Evolutionary conservation across 1,140 invertebrate species (phyloP).

Genomic region (Semibalanus balanoides): DNA sequence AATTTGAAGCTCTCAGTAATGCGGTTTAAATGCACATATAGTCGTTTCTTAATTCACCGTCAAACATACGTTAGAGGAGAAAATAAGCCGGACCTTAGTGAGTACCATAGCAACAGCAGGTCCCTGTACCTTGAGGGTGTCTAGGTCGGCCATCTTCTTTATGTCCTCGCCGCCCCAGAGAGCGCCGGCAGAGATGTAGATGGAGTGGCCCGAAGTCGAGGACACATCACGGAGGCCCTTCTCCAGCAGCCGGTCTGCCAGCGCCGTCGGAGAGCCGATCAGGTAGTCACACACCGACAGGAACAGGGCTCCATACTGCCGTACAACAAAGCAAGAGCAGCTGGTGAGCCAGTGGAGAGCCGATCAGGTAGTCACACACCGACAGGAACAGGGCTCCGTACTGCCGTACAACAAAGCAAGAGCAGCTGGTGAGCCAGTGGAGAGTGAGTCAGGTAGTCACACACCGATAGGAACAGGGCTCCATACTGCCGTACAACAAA

Average conservation of each 20-base stretch:
- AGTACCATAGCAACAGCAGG: too few species aligned
- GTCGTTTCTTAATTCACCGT: too few species aligned
- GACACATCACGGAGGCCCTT: conserved; percentile 24
- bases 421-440: conserved; percentile 35
- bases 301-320: conserved; percentile 16
- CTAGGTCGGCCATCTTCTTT: conserved; percentile 41
- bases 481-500: conserved; percentile 18
- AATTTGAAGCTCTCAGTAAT: too few species aligned
- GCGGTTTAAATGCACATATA: too few species aligned
- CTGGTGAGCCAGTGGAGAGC: conserved; percentile 38
- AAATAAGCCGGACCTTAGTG: too few species aligned
- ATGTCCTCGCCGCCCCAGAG: conserved; percentile 48
- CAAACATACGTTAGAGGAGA: too few species aligned
- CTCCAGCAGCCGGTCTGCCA: conserved; percentile 34
- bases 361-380: conserved; percentile 28
- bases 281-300: conserved; percentile 19
- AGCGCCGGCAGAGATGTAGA: conserved; percentile 44
- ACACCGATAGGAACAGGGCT: conserved; percentile 5
- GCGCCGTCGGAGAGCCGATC: conserved; percentile 42
- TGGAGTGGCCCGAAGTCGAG: conserved; percentile 27
- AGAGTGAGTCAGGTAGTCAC: conserved; percentile 34
- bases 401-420: too few species aligned
- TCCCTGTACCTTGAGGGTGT: conserved; percentile 34
- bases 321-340: too few species aligned
- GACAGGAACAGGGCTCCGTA: conserved; percentile 12